Evolutionary conservation across 2,888 invertebrate species (phyloP), one percentile per base, ranked within the genome.

Genomic region (Pasiphila rectangulata): DNA sequence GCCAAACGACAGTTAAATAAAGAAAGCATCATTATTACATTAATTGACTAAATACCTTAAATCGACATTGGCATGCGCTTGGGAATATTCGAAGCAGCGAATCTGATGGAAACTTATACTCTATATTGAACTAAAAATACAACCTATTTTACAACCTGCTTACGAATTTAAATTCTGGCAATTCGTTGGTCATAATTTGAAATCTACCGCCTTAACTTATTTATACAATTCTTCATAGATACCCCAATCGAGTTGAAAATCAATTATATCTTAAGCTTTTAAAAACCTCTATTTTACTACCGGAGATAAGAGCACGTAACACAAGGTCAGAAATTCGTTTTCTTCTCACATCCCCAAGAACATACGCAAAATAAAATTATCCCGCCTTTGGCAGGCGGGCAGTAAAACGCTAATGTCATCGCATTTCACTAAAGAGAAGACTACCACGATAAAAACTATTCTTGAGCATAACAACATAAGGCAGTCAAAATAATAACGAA

Each of bases 41-140:
- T 88, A 87, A 86, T 88, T 87, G 87, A 87, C 88, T 88, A 87
- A 84, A 87, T 85, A 88, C 72, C 86, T 87, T 86, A 84, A 75
- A 77, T 67, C 69, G 76, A 80, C 81, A 82, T 63, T 59, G 61
- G 74, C 74, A 71, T 64, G 66, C 54, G 44, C 60, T 62, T 63
- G 64, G 55, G 51, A 61, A 64, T 60, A 67, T 44, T 35, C 4
- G 54, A 55, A 50, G 37, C 29, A 27, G 29, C 32, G 30, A 41
- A 29, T 37, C 6, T 27, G 45, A 45, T 37, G 15, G 9, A 4
- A 40, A 45, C 49, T 42, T 45, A 40, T 6, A 32, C 10, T 34
- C 44, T 49, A 45, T 6, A 35, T 29, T 41, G 41, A 50, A 45
- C 41, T 38, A 41, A n/a, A n/a, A 50, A 41, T 45, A 45, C 50